Conservation (phyloP, 2,888 invertebrate species). For the Pomacea canaliculata region DNA sequence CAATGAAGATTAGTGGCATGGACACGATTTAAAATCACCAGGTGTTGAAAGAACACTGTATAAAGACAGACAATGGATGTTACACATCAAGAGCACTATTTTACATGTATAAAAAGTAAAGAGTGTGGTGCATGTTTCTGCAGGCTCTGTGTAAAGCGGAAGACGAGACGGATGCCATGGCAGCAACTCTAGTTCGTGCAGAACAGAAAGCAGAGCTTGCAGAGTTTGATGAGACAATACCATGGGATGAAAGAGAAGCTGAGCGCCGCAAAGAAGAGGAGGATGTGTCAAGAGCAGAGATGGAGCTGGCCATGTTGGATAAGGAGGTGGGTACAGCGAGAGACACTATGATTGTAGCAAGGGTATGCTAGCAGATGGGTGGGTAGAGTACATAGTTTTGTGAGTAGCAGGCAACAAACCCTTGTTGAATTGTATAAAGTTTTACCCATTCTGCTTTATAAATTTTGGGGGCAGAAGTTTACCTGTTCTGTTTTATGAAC, state of each 20-base stretch:
- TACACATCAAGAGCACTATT: too few species aligned
- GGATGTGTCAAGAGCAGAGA: slow-evolving; percentile 68
- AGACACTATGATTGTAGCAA: neutral
- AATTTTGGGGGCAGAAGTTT: too few species aligned
- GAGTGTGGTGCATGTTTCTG: neutral
- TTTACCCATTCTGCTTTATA: too few species aligned
- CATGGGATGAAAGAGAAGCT: slow-evolving; percentile 79
- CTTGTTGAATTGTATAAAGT: neutral
- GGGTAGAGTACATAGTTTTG: neutral
- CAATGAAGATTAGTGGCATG: too few species aligned
- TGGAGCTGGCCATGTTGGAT: slow-evolving; percentile 69
- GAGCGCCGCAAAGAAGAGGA: slow-evolving; percentile 58
- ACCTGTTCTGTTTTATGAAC: neutral
- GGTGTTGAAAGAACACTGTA: too few species aligned
- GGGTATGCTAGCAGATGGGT: too few species aligned
- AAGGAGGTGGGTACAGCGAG: slow-evolving; percentile 63
- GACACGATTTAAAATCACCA: too few species aligned
- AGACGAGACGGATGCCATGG: slow-evolving; percentile 94
- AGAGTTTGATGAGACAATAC: slow-evolving; percentile 95
- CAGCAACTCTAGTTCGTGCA: slow-evolving; percentile 88
- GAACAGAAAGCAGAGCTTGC: slow-evolving; percentile 82
- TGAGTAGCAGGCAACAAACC: too few species aligned
- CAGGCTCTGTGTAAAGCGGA: slow-evolving; percentile 89
- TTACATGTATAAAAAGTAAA: too few species aligned
- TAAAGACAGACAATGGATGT: too few species aligned